Percentiles rank a stretch among this genome's conserved stretches.
Evolutionary conservation across 2,797 vertebrate genomes (phyloP).

Genomic region (Rhinella marina): DNA sequence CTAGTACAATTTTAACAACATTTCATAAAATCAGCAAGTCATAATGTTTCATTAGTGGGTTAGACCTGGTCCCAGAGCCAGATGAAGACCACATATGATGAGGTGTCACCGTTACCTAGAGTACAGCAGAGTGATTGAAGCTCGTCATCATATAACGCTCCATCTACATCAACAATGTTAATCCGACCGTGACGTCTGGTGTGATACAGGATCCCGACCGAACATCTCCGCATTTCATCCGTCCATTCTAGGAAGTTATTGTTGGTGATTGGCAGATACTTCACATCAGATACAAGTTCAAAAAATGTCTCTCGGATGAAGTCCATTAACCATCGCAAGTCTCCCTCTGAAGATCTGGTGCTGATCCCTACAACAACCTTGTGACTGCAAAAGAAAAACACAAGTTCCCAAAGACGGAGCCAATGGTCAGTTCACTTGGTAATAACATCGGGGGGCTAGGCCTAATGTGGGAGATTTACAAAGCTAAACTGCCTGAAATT

Average conservation of each 20-base stretch:
- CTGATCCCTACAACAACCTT: constrained; percentile 24
- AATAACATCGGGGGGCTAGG: too few relatives aligned
- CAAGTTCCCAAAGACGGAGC: background rate
- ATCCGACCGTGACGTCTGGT: background rate
- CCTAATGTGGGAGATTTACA: too few relatives aligned
- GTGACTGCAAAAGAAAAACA: background rate
- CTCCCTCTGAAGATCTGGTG: background rate
- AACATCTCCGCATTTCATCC: background rate
- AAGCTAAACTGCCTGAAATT: too few relatives aligned
- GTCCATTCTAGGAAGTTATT: background rate
- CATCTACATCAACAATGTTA: background rate
- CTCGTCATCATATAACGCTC: constrained; percentile 21
- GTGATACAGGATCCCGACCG: constrained; percentile 41
- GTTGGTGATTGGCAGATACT: constrained; percentile 22
- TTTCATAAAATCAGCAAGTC: background rate
- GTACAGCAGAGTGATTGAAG: background rate
- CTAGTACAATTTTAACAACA: background rate
- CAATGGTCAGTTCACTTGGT: too few relatives aligned
- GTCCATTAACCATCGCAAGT: constrained; percentile 21
- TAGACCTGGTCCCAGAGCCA: background rate
- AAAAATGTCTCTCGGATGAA: background rate
- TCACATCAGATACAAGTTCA: background rate
- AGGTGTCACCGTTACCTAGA: background rate
- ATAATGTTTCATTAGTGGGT: background rate
- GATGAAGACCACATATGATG: background rate